phyloP scores from a whole-genome alignment of 1,140 invertebrate genomes.

The Calycopis cecrops region DNA sequence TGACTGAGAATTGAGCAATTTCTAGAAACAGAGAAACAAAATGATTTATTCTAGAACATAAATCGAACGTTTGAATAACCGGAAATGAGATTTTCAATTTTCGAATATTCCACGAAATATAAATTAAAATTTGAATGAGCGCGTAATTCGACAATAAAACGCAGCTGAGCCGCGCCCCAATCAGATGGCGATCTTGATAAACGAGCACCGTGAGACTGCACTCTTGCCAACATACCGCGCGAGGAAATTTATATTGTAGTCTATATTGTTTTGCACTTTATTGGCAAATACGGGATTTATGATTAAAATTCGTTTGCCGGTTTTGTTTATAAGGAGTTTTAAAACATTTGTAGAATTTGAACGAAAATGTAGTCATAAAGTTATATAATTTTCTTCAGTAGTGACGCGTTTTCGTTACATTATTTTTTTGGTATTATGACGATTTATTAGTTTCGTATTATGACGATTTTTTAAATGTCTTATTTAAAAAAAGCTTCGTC shows the following conservation, averaged over 20 bases:
- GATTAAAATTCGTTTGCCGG: too few relatives aligned
- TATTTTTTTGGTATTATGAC: too few relatives aligned
- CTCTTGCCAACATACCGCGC: constrained; percentile 32
- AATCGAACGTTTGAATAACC: constrained; percentile 15
- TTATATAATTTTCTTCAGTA: too few relatives aligned
- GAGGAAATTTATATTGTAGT: constrained; percentile 21
- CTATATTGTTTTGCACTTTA: constrained; percentile 1
- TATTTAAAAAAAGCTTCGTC: too few relatives aligned
- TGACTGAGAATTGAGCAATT: too few relatives aligned
- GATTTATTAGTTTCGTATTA: too few relatives aligned
- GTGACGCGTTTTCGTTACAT: too few relatives aligned
- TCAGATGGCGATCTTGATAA: constrained; percentile 72
- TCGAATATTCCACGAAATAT: constrained; percentile 44
- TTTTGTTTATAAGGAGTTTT: too few relatives aligned
- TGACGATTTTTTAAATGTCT: too few relatives aligned
- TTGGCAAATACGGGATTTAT: background rate
- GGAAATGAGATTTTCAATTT: constrained; percentile 36
- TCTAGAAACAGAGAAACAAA: background rate
- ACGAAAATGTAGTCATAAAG: too few relatives aligned
- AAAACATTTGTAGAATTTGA: too few relatives aligned
- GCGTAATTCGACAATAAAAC: constrained; percentile 71
- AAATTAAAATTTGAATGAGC: constrained; percentile 71
- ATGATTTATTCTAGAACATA: constrained; percentile 13
- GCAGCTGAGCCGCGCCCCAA: constrained; percentile 69
- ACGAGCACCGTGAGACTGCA: constrained; percentile 69